Base-by-base conservation (phyloP, 2,888 invertebrate species). In the Microchrysa polita region DNA sequence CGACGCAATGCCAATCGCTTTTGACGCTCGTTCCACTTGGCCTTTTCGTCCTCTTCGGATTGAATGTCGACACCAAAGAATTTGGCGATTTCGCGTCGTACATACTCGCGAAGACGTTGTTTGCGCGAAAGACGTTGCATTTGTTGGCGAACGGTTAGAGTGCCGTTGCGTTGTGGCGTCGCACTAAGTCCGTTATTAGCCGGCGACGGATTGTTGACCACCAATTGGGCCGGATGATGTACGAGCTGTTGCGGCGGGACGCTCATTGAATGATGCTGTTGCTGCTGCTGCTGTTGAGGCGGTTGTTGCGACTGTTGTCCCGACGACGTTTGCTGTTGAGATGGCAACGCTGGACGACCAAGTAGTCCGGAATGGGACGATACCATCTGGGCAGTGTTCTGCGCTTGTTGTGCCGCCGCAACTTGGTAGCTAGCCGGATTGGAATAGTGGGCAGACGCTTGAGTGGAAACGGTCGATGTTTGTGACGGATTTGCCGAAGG, bases 21-120 rank as follows among this genome's bases (percentile, higher is more conserved):
- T 72, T 85, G 85, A 0, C 85, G 80, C 1, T 83, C 83, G 42
- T 79, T 78, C 85, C 85, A 85, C 34, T 83, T 77, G 1, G 75
- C 77, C 2, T 79, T 81, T 71, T 84, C 84, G 1, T 81, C 80
- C 0, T 80, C 80, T 74, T 84, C 85, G 0, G 81, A 82, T 57
- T 80, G 81, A 0, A 76, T 72, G 57, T 85, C 84, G 0, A 85
- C 83, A 1, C 85, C 85, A 69, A 85, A 85, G 73, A 85, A 85
- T 5, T 80, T 80, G 0, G 84, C 79, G 14, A 84, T 81, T 74
- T 84, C 82, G 0, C 82, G 81, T 7, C 80, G 80, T 23, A 85
- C 77, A 69, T 84, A 85, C 23, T 81, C 82, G 1, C 80, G 82
- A 0, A 85, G 77, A 0, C 84, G 82, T 60, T 83, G 83, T 72